These are phyloP conservation scores for Pelmatolapia mariae DNA, from an alignment of 2,113 vertebrate species.

Conservation along the genomic window DNA sequence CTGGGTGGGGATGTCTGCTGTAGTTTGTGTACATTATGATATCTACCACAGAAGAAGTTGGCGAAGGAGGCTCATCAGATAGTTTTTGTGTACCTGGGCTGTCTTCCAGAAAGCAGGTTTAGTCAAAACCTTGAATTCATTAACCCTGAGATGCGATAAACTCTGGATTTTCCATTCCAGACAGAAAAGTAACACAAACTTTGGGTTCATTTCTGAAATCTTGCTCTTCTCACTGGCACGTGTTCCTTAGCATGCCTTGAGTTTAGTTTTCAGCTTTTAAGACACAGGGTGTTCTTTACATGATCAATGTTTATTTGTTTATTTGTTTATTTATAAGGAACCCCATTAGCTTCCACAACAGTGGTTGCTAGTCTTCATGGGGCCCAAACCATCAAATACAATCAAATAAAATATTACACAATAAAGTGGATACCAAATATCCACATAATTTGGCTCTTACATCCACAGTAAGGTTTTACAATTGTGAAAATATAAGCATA, in stretches of 20 bases:
- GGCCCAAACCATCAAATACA: no score
- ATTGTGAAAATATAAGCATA: no score
- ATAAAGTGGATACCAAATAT: no score
- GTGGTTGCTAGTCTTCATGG: no score
- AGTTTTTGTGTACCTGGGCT: neutral
- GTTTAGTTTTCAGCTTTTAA: accelerated
- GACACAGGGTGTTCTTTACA: neutral
- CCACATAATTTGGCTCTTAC: no score
- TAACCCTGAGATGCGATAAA: neutral
- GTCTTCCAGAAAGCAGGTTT: neutral
- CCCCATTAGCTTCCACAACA: no score
- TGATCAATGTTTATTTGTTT: neutral
- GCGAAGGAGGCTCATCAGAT: neutral
- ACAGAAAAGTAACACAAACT: neutral
- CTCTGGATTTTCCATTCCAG: neutral
- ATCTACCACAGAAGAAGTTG: slow-evolving; percentile 16
- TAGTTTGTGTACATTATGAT: neutral
- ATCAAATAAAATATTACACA: no score
- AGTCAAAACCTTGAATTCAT: neutral
- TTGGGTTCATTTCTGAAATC: neutral
- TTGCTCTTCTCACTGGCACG: neutral
- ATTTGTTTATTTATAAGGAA: no score
- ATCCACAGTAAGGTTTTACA: no score
- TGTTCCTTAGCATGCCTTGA: neutral
- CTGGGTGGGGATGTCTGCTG: neutral